Evolutionary conservation across 2,888 invertebrate species (phyloP), one percentile per base, ranked within the genome.

Genomic region (Sarcophaga variegata): DNA sequence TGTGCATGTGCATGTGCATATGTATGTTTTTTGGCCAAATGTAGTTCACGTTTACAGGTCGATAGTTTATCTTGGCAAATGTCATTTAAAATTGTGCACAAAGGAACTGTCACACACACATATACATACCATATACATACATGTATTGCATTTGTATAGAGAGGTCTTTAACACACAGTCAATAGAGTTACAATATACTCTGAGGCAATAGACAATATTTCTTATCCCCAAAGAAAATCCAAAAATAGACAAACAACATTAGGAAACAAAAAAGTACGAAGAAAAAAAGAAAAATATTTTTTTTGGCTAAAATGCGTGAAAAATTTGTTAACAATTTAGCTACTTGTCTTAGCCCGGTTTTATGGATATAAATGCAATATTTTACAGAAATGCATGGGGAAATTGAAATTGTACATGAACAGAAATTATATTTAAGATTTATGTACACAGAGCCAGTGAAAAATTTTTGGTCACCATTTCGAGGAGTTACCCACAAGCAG

Each of bases 51-150:
- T 81, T 84, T 87, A 79, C 86, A 87, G 86, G 86, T 87, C 86
- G 86, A 84, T 87, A 87, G 86, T 87, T 87, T 87, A 87, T 87
- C 86, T 87, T 81, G 64, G 67, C 83, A 70, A 87, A 81, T 87
- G 83, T 84, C 83, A 84, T 81, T 87, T 81, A 45, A 81, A 87
- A 81, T 87, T 87, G 81, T 79, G 60, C 25, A 81, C 75, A 59
- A 74, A 75, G 54, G 22, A 64, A 70, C 37, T n/a, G 59, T 64
- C 45, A 74, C 4, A 67, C 8, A 70, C 64, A 25, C 62, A 12
- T 14, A 20, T 0, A 14, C n/a, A 59, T 14, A 20, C 8, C 59
- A 3, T 49, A 64, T 71, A 37, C 10, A 2, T 37, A 37, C 37
- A 37, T 37, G 37, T 37, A 37, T 37, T 8, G 8, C 8, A 37